phyloP scores from a whole-genome alignment of 2,888 invertebrate genomes.

The Dicyrtomina minuta region DNA sequence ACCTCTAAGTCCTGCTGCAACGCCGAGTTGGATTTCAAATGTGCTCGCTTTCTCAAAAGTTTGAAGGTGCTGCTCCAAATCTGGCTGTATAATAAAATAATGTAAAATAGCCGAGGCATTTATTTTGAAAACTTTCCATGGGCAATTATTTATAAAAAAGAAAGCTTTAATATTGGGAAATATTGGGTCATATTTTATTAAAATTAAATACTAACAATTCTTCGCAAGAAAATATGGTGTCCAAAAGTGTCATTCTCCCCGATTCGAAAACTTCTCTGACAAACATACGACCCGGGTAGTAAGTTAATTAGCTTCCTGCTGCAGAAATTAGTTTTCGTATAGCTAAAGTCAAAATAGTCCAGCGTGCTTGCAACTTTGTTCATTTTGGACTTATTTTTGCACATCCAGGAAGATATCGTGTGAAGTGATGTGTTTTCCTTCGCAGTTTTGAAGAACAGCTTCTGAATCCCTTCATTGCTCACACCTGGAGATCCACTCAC shows the following conservation, averaged over 20 bases:
- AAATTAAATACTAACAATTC: background rate
- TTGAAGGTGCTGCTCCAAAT: background rate
- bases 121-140: background rate
- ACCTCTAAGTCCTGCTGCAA: background rate
- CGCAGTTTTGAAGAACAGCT: slow-evolving; percentile 36
- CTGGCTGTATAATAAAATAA: background rate
- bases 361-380: slow-evolving; percentile 36
- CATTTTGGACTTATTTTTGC: slow-evolving; percentile 41
- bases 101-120: background rate
- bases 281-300: slow-evolving; percentile 11
- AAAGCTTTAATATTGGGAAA: background rate
- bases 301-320: slow-evolving; percentile 14
- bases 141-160: no score
- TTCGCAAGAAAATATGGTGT: slow-evolving; percentile 20
- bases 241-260: slow-evolving; percentile 18
- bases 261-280: slow-evolving; percentile 8
- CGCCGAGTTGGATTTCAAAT: slow-evolving; percentile 11
- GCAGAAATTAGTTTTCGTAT: slow-evolving; percentile 37
- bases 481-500: slow-evolving; percentile 44
- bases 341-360: slow-evolving; percentile 42
- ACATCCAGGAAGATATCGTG: slow-evolving; percentile 42
- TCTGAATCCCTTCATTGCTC: slow-evolving; percentile 41
- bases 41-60: background rate
- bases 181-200: no score
- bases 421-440: slow-evolving; percentile 38